phyloP scores from a whole-genome alignment of 2,113 vertebrate species.

The Thalassarche chlororhynchos region DNA sequence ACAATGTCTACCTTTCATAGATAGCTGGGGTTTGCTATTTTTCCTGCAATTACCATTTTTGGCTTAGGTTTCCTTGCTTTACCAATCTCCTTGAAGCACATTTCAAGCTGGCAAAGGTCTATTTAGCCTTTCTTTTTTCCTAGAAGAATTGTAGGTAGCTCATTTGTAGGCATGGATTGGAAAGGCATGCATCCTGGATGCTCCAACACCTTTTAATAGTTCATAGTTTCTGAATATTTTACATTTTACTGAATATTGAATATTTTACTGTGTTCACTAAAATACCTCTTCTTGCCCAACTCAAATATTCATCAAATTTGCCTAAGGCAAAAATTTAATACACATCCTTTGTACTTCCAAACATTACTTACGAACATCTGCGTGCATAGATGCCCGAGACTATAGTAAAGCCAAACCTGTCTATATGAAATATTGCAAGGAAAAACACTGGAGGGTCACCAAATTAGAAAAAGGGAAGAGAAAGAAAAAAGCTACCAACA shows the following conservation, averaged over 20 bases:
- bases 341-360: neutral
- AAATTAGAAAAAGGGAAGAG: neutral
- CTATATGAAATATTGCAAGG: neutral
- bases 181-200: neutral
- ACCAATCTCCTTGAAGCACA: neutral
- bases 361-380: slow-evolving; percentile 20
- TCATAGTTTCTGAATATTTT: neutral
- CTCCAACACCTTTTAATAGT: neutral
- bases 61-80: neutral
- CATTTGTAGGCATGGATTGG: neutral
- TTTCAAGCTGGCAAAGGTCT: neutral
- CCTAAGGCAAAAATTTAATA: slow-evolving; percentile 24
- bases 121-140: neutral
- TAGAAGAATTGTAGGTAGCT: neutral
- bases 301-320: slow-evolving; percentile 1
- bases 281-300: neutral
- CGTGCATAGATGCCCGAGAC: neutral
- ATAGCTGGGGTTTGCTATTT: neutral
- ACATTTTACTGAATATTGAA: neutral
- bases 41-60: neutral
- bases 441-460: neutral
- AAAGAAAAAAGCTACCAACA: neutral
- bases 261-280: neutral
- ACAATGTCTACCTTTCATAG: neutral
- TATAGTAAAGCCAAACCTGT: slow-evolving; percentile 18